phyloP scores from a whole-genome alignment of 2,888 invertebrate genomes.

The Sisyra terminalis region DNA sequence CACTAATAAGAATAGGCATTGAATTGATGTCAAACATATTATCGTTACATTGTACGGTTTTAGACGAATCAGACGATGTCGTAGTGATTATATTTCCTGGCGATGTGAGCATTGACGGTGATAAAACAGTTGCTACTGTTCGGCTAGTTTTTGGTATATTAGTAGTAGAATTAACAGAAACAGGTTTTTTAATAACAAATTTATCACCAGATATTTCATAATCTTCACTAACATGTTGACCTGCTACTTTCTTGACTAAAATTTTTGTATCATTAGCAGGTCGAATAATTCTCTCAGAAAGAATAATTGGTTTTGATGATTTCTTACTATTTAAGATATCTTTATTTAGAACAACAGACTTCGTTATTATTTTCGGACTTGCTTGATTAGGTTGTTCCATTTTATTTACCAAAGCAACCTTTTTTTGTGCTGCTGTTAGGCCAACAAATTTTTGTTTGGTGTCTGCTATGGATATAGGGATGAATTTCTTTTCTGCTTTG shows the following conservation, averaged over 20 bases:
- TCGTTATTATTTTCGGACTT: conserved; percentile 13
- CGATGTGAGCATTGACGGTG: conserved; percentile 27
- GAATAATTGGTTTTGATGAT: conserved; percentile 21
- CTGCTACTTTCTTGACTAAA: conserved; percentile 18
- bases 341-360: conserved; percentile 10
- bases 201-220: conserved; percentile 23
- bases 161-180: conserved; percentile 7
- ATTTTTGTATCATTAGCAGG: conserved; percentile 16
- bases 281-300: conserved; percentile 25
- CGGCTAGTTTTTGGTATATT: conserved; percentile 8
- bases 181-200: conserved; percentile 23
- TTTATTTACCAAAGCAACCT: conserved; percentile 3
- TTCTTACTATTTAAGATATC: conserved; percentile 9
- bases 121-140: conserved; percentile 24
- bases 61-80: conserved; percentile 10
- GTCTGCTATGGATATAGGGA: neutral
- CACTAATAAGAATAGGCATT: conserved; percentile 59
- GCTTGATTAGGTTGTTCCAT: conserved; percentile 7
- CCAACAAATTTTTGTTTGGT: conserved; percentile 2
- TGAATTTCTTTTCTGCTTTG: conserved; percentile 9
- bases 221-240: conserved; percentile 1
- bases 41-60: conserved; percentile 23
- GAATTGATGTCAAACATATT: conserved; percentile 53
- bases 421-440: conserved; percentile 2
- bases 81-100: conserved; percentile 23